phyloP scores from a whole-genome alignment of 37 sponge, comb jelly and placozoan species.

The Tethya wilhelma region DNA sequence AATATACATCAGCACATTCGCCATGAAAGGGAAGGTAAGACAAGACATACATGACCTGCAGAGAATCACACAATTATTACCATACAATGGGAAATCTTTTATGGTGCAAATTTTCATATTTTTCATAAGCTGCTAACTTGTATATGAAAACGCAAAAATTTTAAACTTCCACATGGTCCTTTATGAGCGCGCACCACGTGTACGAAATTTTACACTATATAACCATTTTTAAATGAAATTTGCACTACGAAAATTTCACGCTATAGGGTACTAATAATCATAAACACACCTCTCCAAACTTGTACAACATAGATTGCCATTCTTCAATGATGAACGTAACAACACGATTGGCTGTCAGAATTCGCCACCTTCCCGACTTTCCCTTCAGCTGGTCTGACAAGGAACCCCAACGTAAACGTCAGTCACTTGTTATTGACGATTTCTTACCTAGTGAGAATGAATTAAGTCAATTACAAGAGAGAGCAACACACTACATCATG shows the following conservation, averaged over 20 bases:
- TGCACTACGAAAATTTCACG: no score
- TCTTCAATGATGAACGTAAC: constrained; percentile 18
- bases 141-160: no score
- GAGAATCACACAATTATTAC: background rate
- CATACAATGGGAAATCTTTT: no score
- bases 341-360: background rate
- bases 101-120: no score
- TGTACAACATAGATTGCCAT: constrained; percentile 7
- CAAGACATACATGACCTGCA: background rate
- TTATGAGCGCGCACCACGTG: no score
- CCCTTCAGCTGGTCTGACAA: background rate
- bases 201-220: no score
- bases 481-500: constrained; percentile 11
- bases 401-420: background rate
- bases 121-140: no score
- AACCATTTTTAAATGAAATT: no score
- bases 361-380: background rate
- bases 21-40: constrained; percentile 11
- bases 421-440: background rate
- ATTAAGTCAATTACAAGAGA: background rate
- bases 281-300: no score
- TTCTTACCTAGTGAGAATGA: no score
- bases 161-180: no score
- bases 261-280: no score
- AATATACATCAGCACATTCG: constrained; percentile 2